Conservation (phyloP, 1,140 invertebrate genomes). For the Dermatophagoides farinae region DNA sequence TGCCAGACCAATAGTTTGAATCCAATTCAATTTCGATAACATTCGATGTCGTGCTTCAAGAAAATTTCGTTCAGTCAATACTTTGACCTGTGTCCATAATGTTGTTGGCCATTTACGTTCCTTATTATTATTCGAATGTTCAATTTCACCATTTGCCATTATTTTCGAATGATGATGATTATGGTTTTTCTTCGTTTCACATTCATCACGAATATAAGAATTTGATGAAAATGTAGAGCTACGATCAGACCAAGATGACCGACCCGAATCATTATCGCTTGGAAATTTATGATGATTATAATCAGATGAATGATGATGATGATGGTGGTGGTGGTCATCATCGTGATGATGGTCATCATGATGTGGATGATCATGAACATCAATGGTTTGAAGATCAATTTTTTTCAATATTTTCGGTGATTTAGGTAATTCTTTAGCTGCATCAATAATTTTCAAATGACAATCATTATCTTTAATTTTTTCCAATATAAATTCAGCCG, state of each 20-base stretch:
- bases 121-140: neutral
- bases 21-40: constrained; percentile 56
- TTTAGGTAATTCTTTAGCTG: constrained; percentile 25
- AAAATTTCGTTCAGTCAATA: constrained; percentile 54
- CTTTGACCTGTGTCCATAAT: constrained; percentile 57
- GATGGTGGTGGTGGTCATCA: constrained; percentile 4
- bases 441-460: constrained; percentile 42
- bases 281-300: constrained; percentile 8
- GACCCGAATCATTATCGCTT: constrained; percentile 39
- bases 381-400: neutral
- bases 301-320: neutral
- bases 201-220: constrained; percentile 26
- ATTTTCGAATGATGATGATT: neutral
- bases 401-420: neutral
- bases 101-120: constrained; percentile 46
- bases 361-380: neutral
- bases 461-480: constrained; percentile 42
- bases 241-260: constrained; percentile 44
- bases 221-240: constrained; percentile 37
- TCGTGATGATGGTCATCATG: neutral
- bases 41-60: constrained; percentile 52
- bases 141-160: neutral
- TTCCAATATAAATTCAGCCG: constrained; percentile 51
- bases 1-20: constrained; percentile 51
- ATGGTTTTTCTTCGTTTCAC: neutral